Percentiles rank a stretch among this genome's conserved stretches.
These are phyloP conservation scores for Phasia obesa DNA, from an alignment of 2,888 invertebrate species.

Conservation along the genomic window DNA sequence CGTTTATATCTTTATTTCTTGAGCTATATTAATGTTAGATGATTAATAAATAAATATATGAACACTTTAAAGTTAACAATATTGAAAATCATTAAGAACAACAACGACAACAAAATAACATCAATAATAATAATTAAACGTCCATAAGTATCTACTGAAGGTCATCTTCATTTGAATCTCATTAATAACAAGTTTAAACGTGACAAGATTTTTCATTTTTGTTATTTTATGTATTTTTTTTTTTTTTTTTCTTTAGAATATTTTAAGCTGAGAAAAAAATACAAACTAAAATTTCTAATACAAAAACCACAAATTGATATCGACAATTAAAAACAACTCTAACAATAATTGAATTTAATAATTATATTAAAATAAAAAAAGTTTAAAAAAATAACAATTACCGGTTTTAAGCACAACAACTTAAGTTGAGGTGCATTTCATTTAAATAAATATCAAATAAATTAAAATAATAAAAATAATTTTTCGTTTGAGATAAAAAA, in stretches of 20 bases:
- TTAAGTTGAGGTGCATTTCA: conserved; percentile 2
- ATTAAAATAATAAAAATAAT: conserved; percentile 13
- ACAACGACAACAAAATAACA: conserved; percentile 28
- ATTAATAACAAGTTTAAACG: conserved; percentile 69
- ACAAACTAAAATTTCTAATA: conserved; percentile 50
- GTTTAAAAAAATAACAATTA: conserved; percentile 15
- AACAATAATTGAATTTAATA: conserved; percentile 18
- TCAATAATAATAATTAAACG: conserved; percentile 46
- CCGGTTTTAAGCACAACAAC: conserved; percentile 21
- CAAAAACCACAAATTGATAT: background rate
- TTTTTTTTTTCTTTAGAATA: conserved; percentile 15
- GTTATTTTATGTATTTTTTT: conserved; percentile 13
- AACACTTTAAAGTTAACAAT: conserved; percentile 48
- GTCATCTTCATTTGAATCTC: conserved; percentile 69
- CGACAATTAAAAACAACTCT: background rate
- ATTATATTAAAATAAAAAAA: background rate
- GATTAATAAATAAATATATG: conserved; percentile 12
- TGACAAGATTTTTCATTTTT: conserved; percentile 54
- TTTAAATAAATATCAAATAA: conserved; percentile 8
- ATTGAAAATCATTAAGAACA: conserved; percentile 42
- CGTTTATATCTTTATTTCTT: too few species aligned
- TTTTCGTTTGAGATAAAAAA: conserved; percentile 11
- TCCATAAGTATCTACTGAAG: conserved; percentile 61
- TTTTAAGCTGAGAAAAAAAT: conserved; percentile 18
- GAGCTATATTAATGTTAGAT: too few species aligned